Conservation (phyloP, 1,140 invertebrate species). For the Brachionus rubens region DNA sequence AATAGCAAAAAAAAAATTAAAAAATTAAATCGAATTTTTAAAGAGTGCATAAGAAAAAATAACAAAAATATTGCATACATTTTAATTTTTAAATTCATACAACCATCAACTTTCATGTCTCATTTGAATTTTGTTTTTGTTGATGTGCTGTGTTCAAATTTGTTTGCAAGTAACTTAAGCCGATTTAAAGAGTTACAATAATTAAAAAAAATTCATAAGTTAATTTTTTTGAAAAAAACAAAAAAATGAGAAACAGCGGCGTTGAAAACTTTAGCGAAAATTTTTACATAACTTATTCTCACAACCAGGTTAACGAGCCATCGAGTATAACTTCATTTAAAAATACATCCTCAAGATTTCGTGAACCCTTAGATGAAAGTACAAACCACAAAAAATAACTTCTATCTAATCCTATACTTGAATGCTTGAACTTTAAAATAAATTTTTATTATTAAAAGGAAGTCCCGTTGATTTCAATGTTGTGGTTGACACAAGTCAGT, state of each 20-base stretch:
- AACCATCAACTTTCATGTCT: no score
- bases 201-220: no score
- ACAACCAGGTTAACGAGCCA: slow-evolving; percentile 37
- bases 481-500: slow-evolving; percentile 20
- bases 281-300: slow-evolving; percentile 31
- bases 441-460: neutral
- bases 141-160: no score
- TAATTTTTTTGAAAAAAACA: neutral
- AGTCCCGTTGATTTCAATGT: slow-evolving; percentile 36
- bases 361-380: neutral
- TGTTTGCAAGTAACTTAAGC: no score
- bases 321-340: neutral
- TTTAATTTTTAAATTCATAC: no score
- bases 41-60: no score
- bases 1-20: no score
- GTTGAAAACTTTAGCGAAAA: slow-evolving; percentile 40
- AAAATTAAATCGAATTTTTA: no score
- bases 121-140: no score
- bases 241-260: slow-evolving; percentile 17
- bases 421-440: neutral
- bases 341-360: neutral
- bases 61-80: no score
- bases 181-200: no score
- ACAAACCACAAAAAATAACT: neutral
- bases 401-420: neutral